Conservation (phyloP, 2,113 vertebrate species). For the Cariama cristata region DNA sequence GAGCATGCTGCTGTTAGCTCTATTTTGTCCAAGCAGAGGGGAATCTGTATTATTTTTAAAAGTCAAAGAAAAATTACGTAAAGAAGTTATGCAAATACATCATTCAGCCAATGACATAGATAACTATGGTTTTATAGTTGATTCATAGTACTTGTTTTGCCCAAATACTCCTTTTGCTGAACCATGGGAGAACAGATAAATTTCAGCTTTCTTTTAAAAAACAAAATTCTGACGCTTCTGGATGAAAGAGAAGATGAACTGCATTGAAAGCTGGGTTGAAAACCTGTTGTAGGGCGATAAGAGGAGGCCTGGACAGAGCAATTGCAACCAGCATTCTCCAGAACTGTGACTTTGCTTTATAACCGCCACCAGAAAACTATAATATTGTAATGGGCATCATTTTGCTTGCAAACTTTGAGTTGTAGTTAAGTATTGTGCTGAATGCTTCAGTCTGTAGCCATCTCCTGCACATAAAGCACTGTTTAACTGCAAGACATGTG, state of each 20-base stretch:
- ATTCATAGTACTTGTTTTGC: not conserved
- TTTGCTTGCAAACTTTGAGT: not conserved
- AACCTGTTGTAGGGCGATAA: not conserved
- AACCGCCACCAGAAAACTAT: not conserved
- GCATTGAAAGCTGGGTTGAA: not conserved
- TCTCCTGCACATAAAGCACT: not conserved
- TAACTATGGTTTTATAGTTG: not conserved
- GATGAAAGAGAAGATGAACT: not conserved
- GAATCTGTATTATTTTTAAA: not conserved
- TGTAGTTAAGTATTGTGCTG: not conserved
- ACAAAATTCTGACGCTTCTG: not conserved
- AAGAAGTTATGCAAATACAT: not conserved
- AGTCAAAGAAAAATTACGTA: not conserved
- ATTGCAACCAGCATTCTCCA: not conserved
- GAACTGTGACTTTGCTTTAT: not conserved
- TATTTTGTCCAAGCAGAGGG: not conserved
- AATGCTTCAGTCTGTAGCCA: not conserved
- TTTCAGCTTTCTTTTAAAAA: not conserved
- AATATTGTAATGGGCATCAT: not conserved
- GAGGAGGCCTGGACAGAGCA: not conserved
- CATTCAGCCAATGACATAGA: not conserved
- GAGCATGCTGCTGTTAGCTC: not conserved
- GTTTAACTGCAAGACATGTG: not conserved
- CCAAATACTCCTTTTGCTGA: not conserved
- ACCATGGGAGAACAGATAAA: not conserved